Base-by-base conservation (phyloP, 2,888 invertebrate species). In the Sepioteuthis lessoniana region DNA sequence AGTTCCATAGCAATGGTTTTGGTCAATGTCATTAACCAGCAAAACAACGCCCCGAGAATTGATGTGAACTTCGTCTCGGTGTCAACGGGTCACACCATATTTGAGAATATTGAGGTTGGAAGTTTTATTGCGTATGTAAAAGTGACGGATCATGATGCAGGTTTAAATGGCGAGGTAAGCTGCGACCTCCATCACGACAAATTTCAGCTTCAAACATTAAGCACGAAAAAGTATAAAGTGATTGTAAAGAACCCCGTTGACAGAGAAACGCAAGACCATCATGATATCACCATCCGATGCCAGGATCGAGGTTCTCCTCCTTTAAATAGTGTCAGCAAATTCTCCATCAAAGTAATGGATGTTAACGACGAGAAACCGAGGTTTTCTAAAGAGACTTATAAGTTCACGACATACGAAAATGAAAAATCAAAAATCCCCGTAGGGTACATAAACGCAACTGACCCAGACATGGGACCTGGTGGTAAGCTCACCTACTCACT, bases 321-420 rank as follows among this genome's bases (percentile, higher is more conserved):
- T 13, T 76, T 76, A 76, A 76, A n/a, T 21, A 76, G 76, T n/a
- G 21, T 76, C 25, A 76, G n/a, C 76, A 76, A 76, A n/a, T 76
- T 76, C 76, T 76, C 76, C n/a, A 76, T 76, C n/a, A 76, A n/a
- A 35, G 76, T 76, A 16, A 76, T 76, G 76, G 76, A 76, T n/a
- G n/a, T n/a, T 3, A 76, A 76, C 3, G 76, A 76, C n/a, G 76
- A 76, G n/a, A 76, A 76, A n/a, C 76, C 76, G 0, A 76, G 76
- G n/a, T 76, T 76, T n/a, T 76, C 76, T n/a, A 76, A 76, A 76
- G 76, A 76, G n/a, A 76, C 76, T 16, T 76, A 76, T n/a, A 76
- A 76, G n/a, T 76, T 76, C n/a, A 76, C 76, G n/a, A 76, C n/a
- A 2, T 76, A 76, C 76, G 76, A 76, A n/a, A 76, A 76, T 13